Evolutionary conservation across 2,113 vertebrate genomes (phyloP).

Genomic region (Callopanchax toddi): DNA sequence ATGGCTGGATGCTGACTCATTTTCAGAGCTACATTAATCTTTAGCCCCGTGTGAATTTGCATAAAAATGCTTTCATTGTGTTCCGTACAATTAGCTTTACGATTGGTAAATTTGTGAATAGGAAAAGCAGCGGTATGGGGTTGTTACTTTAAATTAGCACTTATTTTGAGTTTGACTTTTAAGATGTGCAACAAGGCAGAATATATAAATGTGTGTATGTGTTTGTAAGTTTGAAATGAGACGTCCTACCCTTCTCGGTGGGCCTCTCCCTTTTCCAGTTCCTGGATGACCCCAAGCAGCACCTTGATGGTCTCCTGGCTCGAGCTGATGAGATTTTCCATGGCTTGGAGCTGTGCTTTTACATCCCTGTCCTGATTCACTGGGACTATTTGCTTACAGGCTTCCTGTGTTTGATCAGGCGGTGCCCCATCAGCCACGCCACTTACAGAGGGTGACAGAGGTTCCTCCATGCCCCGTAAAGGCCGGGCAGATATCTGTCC

Average conservation of each 20-base stretch:
- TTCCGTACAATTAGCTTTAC: not conserved
- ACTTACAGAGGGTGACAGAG: slow-evolving; percentile 56
- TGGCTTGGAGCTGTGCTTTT: slow-evolving; percentile 98
- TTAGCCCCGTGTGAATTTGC: not conserved
- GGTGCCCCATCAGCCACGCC: slow-evolving; percentile 58
- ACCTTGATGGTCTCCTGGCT: slow-evolving; percentile 99
- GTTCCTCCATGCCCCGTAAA: slow-evolving; percentile 71
- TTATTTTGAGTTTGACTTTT: not conserved
- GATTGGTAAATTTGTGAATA: not conserved
- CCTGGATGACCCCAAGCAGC: slow-evolving; percentile 97
- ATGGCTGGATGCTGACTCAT: not conserved
- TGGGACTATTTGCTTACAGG: slow-evolving; percentile 94
- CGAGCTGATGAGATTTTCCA: slow-evolving; percentile 97
- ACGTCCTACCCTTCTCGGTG: slow-evolving; percentile 95
- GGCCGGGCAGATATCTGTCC: slow-evolving; percentile 73
- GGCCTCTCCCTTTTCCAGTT: slow-evolving; percentile 98
- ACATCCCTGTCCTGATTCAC: slow-evolving; percentile 92
- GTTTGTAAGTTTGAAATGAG: not conserved
- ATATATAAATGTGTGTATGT: not conserved
- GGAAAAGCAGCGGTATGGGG: not conserved
- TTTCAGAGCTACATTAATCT: not conserved
- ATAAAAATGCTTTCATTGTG: not conserved
- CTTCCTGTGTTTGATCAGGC: slow-evolving; percentile 69
- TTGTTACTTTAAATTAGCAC: not conserved
- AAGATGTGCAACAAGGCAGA: not conserved